phyloP scores from a whole-genome alignment of 2,797 vertebrate species.

The Lemur catta region DNA sequence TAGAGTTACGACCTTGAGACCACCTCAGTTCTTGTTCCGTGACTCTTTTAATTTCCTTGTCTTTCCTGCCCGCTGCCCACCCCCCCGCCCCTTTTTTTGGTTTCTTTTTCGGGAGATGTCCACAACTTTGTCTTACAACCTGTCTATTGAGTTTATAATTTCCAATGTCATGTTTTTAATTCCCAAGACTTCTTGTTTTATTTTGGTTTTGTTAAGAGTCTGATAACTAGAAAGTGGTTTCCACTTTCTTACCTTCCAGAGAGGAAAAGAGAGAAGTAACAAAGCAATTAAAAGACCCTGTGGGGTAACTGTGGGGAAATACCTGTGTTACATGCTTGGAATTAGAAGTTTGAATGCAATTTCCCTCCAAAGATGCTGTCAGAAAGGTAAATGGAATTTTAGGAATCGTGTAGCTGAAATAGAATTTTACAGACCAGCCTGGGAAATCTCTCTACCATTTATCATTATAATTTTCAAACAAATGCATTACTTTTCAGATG shows the following conservation, averaged over 20 bases:
- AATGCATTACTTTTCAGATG: neutral
- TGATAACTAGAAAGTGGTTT: neutral
- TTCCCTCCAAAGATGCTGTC: neutral
- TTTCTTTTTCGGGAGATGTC: neutral
- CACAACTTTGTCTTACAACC: neutral
- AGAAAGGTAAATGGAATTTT: neutral
- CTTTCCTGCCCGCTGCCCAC: neutral
- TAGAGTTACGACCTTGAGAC: neutral
- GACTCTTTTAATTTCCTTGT: neutral
- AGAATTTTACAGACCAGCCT: neutral
- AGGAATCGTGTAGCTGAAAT: neutral
- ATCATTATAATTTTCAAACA: slow-evolving; percentile 40
- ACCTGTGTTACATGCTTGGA: neutral
- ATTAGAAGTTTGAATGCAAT: neutral
- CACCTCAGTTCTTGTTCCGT: neutral
- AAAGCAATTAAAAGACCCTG: neutral
- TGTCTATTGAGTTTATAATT: neutral
- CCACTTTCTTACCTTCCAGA: neutral
- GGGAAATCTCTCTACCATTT: neutral
- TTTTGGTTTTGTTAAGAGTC: neutral
- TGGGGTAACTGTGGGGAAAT: neutral
- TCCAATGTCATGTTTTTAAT: neutral
- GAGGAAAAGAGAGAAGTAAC: neutral
- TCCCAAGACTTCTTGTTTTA: neutral
- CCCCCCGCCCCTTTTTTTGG: neutral